Base-by-base conservation (phyloP, 1,140 invertebrate species). In the Polypedilum pembai region DNA sequence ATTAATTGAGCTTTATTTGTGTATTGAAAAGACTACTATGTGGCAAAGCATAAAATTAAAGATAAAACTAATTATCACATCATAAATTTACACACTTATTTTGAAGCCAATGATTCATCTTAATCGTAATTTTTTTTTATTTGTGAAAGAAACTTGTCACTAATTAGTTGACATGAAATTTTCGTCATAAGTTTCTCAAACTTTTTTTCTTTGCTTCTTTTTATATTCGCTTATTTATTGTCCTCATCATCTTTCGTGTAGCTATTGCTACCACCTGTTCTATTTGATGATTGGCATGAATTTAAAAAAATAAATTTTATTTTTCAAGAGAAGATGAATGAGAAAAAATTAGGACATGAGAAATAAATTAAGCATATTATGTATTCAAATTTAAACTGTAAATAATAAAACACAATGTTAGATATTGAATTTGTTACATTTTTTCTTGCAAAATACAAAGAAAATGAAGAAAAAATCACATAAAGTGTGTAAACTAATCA, bases 401-500 rank as follows among this genome's bases (percentile, higher is more conserved):
- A 33, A 33, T n/a, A n/a, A n/a, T n/a, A n/a, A n/a, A n/a, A n/a
- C n/a, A 33, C 24, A 33, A 33, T 33, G 24, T 33, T 33, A n/a
- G n/a, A n/a, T n/a, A n/a, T n/a, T n/a, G n/a, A n/a, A n/a, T n/a
- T n/a, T n/a, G n/a, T n/a, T n/a, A n/a, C 2, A 33, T 33, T 33
- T 33, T 33, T 33, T 3, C 24, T 33, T 33, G 5, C 24, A 33
- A 33, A 33, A 1, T 3, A 33, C 5, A 33, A 33, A 3, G 24
- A 33, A 33, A 33, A 33, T 33, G 24, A 33, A 33, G 5, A 33
- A 33, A 33, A 33, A 3, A 33, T 33, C 12, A 56, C 45, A 56
- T 33, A 56, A 56, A 56, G 45, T n/a, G n/a, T 56, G 45, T n/a
- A 56, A 56, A 56, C 24, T 56, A 56, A 56, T 56, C 15, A 56